phyloP scores from a whole-genome alignment of 2,797 vertebrate species.

The Poecilia velifera region DNA sequence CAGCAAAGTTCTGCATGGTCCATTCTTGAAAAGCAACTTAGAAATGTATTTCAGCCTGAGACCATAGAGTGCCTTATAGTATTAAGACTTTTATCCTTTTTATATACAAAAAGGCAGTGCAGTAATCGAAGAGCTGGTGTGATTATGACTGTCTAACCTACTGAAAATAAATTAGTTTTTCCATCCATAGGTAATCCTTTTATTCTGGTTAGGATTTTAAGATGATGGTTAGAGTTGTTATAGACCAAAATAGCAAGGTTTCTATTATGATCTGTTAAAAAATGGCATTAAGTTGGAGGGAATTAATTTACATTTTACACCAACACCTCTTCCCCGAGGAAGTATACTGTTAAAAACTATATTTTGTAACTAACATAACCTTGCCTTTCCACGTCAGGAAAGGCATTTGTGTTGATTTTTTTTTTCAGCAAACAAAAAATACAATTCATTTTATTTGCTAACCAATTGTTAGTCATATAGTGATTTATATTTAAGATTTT shows the following conservation, averaged over 20 bases:
- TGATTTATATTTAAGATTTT: not conserved
- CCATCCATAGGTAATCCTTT: not conserved
- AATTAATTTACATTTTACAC: not conserved
- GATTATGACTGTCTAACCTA: not conserved
- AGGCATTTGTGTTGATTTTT: not conserved
- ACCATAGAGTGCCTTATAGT: not conserved
- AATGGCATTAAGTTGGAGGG: not conserved
- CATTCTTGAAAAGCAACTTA: not conserved
- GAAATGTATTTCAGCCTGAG: not conserved
- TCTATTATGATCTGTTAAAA: not conserved
- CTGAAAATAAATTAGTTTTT: not conserved
- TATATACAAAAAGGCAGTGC: not conserved
- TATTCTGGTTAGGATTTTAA: not conserved
- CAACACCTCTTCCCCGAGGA: not conserved
- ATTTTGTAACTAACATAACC: not conserved
- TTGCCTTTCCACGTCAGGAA: not conserved
- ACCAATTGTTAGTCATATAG: not conserved
- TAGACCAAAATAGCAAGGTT: not conserved
- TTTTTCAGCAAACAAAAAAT: not conserved
- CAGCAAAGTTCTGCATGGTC: not conserved
- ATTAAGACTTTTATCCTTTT: not conserved
- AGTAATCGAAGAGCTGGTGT: not conserved
- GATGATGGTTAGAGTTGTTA: not conserved
- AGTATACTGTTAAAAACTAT: not conserved
- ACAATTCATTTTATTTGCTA: not conserved